A percentile compares a stretch with the other conserved stretches of the same genome.
Evolutionary conservation across 35 echinoderm and acorn worm genomes (phyloP).

Genomic region (Ptychodera flava): DNA sequence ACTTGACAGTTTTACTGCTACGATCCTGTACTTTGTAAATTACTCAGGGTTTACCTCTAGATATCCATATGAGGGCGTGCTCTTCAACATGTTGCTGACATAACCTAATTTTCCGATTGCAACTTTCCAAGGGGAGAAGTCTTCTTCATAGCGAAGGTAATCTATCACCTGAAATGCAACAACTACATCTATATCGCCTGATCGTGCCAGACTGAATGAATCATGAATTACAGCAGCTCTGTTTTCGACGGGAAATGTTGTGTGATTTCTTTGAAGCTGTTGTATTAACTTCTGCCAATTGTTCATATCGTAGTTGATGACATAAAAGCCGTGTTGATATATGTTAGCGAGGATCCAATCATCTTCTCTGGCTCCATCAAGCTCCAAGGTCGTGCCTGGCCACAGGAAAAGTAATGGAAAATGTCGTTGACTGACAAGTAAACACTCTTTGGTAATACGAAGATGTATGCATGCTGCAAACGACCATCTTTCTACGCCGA

Average conservation of each 20-base stretch:
- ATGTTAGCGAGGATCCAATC: not conserved
- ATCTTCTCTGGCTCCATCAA: not conserved
- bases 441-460: no score
- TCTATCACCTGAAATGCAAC: not conserved
- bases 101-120: not conserved
- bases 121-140: not conserved
- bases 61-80: not conserved
- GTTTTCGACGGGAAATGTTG: not conserved
- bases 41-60: not conserved
- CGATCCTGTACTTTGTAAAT: no score
- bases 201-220: not conserved
- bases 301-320: not conserved
- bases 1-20: no score
- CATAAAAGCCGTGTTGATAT: not conserved
- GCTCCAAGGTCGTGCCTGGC: not conserved
- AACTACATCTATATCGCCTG: not conserved
- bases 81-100: not conserved
- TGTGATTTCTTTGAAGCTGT: not conserved
- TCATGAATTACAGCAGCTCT: not conserved
- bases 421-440: no score
- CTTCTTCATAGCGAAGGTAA: not conserved
- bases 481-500: no score
- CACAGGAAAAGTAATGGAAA: not conserved
- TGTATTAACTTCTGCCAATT: not conserved
- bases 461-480: no score